Evolutionary conservation across 1,140 invertebrate species (phyloP).

Genomic region (Nephila pilipes): DNA sequence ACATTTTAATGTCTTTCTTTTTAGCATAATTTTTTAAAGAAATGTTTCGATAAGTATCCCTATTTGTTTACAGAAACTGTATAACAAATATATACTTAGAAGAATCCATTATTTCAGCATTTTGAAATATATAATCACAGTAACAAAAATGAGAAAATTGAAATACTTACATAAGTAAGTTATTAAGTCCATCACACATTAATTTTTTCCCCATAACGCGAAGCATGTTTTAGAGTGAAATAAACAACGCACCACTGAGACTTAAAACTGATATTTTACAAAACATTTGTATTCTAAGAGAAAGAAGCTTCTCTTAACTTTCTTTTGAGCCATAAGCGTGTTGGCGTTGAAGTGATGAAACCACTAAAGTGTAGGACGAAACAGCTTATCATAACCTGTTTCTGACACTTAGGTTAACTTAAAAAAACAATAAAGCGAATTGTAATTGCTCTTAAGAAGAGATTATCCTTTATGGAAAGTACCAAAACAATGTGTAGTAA

Average conservation of each 20-base stretch:
- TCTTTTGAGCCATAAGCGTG: not conserved
- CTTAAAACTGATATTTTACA: not conserved
- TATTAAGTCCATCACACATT: too few species aligned
- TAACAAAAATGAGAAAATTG: too few species aligned
- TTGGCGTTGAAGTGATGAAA: slow-evolving; percentile 43
- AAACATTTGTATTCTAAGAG: slow-evolving; percentile 12
- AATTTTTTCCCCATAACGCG: too few species aligned
- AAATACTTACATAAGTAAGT: too few species aligned
- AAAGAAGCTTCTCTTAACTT: not conserved
- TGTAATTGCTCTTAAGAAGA: slow-evolving; percentile 37
- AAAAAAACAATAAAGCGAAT: not conserved
- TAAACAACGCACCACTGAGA: not conserved
- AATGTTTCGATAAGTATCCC: too few species aligned
- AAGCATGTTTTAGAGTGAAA: not conserved
- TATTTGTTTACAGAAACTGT: too few species aligned
- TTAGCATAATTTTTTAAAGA: too few species aligned
- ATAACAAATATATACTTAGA: too few species aligned
- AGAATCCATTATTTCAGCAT: too few species aligned
- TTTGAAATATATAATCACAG: too few species aligned
- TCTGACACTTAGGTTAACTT: slow-evolving; percentile 21
- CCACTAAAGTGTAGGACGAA: not conserved
- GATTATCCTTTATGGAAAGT: not conserved
- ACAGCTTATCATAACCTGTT: slow-evolving; percentile 47
- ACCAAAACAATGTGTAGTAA: slow-evolving; percentile 8
- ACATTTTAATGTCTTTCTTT: too few species aligned